Evolutionary conservation across 2,797 vertebrate genomes (phyloP), one percentile per base, ranked within the genome.

Genomic region (Leptatherina wallacei): DNA sequence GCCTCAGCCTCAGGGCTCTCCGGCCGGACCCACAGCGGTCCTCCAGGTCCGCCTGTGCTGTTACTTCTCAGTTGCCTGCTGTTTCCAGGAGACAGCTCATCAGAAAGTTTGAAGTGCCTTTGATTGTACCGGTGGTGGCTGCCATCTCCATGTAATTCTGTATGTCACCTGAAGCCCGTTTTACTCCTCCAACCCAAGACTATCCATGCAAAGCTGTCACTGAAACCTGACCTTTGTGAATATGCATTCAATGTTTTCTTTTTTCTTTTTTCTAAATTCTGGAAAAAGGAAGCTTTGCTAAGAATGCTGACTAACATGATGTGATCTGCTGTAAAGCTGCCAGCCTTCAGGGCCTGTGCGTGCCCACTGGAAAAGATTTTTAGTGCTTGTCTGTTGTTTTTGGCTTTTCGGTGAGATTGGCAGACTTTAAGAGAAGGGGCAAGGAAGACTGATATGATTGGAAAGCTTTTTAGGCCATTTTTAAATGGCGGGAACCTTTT

Each of bases 1-100:
- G 69, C 52, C 57, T 57, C 71, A 62, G 57, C 69, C 69, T 67
- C 49, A 18, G 71, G 65, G 61, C 65, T 47, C 65, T 59, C 30
- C 11, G 54, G 40, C 36, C 20, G 52, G 61, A 62, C 55, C 57
- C 58, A 59, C 30, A 35, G 14, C 61, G 56, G 63, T 58, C 55
- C 77, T 80, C 56, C 40, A 51, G 64, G 62, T 47, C 20, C 42
- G 51, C 52, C 58, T 54, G 16, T 22, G 62, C 27, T 51, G 57
- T 52, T 75, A 86, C 71, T 74, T 70, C 69, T 75, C 62, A 61
- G 69, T 75, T 74, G 61, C 71, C 65, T 10, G 18, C 36, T 27
- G 65, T 77, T 82, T 73, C 76, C 63, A 35, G 79, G 79, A 84
- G 75, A 84, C 75, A 65, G 69, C 71, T 73, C 44, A n/a, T 87